Evolutionary conservation across 2,888 invertebrate species (phyloP).

Genomic region (Melieria crassipennis): DNA sequence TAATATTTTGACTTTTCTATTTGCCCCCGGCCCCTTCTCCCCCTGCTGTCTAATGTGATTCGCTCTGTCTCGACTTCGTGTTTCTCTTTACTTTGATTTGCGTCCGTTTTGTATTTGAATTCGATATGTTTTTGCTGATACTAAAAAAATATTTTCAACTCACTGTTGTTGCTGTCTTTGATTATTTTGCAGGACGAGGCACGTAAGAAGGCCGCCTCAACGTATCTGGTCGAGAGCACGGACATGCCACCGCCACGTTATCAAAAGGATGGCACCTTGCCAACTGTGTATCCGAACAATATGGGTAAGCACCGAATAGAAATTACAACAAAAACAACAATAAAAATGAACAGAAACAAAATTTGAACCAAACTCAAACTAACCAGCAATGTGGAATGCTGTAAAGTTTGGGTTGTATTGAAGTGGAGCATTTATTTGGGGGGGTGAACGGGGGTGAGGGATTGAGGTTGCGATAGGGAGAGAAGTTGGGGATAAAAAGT

Average conservation of each 20-base stretch:
- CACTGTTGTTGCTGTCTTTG: neutral
- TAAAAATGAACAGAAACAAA: neutral
- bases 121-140: neutral
- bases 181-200: constrained; percentile 60
- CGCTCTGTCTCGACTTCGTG: neutral
- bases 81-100: neutral
- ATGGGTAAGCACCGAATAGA: constrained; percentile 66
- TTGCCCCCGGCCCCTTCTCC: constrained; percentile 6
- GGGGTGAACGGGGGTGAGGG: too few species aligned
- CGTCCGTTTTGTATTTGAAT: constrained; percentile 2
- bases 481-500: too few species aligned
- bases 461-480: too few species aligned
- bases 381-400: neutral
- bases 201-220: constrained; percentile 69
- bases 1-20: constrained; percentile 40
- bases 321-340: neutral
- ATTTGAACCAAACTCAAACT: neutral
- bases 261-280: constrained; percentile 72
- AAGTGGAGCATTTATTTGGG: too few species aligned
- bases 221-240: constrained; percentile 69
- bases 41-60: neutral
- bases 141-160: neutral
- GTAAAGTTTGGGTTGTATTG: too few species aligned
- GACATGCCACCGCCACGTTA: constrained; percentile 71
- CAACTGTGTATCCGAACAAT: constrained; percentile 72